phyloP scores from a whole-genome alignment of 2,888 invertebrate genomes.

The Boloria selene region DNA sequence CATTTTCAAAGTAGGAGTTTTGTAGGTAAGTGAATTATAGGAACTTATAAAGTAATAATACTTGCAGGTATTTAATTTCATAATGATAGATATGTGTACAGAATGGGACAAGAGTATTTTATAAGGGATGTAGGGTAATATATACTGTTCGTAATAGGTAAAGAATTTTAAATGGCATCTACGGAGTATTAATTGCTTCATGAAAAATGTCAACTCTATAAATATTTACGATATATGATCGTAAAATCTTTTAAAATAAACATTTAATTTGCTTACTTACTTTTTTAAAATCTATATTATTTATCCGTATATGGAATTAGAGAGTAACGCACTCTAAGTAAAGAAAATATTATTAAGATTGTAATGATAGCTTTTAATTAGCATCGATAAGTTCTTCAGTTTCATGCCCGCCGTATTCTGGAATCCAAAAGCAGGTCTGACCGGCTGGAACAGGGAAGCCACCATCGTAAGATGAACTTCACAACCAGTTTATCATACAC shows the following conservation, averaged over 20 bases:
- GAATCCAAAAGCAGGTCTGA: slow-evolving; percentile 69
- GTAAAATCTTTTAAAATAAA: too few relatives aligned
- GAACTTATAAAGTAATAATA: background rate
- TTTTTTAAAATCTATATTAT: too few relatives aligned
- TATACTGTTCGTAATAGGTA: background rate
- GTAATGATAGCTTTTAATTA: slow-evolving; percentile 41
- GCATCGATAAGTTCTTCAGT: slow-evolving; percentile 60
- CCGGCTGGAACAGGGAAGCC: slow-evolving; percentile 57
- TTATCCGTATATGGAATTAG: background rate
- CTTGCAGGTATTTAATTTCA: slow-evolving; percentile 14
- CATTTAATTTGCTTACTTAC: too few relatives aligned
- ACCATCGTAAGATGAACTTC: slow-evolving; percentile 49
- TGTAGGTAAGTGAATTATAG: background rate
- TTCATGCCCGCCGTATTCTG: slow-evolving; percentile 74
- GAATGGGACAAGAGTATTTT: slow-evolving; percentile 6
- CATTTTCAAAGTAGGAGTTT: background rate
- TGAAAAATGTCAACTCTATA: background rate
- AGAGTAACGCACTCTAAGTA: background rate
- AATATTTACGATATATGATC: background rate
- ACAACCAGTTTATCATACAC: slow-evolving; percentile 38
- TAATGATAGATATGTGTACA: slow-evolving; percentile 13
- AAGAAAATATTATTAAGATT: slow-evolving; percentile 26
- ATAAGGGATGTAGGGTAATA: background rate
- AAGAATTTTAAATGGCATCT: background rate
- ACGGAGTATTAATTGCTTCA: background rate